Evolutionary conservation across 2,888 invertebrate genomes (phyloP).

Genomic region (Meiosimyza decipiens): DNA sequence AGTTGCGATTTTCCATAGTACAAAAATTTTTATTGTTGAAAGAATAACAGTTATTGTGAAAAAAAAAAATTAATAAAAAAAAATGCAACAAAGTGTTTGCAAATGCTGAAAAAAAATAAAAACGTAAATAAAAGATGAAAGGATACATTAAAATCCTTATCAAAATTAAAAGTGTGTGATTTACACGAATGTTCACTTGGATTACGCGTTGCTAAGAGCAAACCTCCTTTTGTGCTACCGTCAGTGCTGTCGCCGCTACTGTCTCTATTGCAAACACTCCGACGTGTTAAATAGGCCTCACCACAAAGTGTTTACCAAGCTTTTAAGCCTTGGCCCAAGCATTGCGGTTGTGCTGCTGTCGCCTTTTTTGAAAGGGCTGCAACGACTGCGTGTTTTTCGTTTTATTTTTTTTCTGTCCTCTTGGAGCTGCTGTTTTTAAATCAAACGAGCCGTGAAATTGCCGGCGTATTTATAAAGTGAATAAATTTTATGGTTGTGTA

Average conservation of each 20-base stretch:
- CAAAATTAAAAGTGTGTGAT: neutral
- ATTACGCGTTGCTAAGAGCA: conserved; percentile 29
- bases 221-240: neutral
- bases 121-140: neutral
- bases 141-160: too few relatives aligned
- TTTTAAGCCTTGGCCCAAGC: neutral
- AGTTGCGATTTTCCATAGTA: too few relatives aligned
- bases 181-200: conserved; percentile 26
- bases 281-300: neutral
- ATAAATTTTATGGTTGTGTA: neutral
- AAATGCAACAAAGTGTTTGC: too few relatives aligned
- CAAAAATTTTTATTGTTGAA: too few relatives aligned
- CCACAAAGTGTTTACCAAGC: conserved; percentile 2
- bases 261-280: conserved; percentile 14
- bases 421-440: neutral
- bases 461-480: conserved; percentile 11
- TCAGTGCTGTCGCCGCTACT: too few relatives aligned
- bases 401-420: neutral
- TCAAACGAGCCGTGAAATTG: conserved; percentile 20
- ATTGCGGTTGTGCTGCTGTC: neutral
- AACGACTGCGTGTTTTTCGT: neutral
- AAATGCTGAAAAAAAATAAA: too few relatives aligned
- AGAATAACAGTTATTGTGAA: too few relatives aligned
- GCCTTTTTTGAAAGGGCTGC: neutral
- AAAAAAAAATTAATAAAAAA: too few relatives aligned